Evolutionary conservation across 2,113 vertebrate genomes (phyloP).

Genomic region (Brevimyrus niger): DNA sequence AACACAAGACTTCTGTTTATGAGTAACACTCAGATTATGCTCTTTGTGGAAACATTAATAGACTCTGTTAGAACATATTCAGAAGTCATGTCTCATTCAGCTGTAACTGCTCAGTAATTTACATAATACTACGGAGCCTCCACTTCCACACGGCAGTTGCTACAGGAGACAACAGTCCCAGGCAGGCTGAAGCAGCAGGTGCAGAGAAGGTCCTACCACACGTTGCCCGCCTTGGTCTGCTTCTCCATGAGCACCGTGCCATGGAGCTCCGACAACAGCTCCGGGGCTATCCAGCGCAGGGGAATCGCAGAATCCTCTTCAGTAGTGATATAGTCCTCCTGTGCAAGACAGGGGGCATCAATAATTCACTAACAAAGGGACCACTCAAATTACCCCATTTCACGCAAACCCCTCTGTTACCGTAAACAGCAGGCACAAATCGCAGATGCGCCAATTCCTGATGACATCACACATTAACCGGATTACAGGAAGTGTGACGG

Average conservation of each 20-base stretch:
- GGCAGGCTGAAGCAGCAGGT: neutral
- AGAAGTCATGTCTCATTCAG: neutral
- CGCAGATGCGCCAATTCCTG: neutral
- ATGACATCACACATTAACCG: neutral
- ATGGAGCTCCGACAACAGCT: conserved; percentile 65
- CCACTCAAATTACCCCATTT: neutral
- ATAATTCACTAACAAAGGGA: neutral
- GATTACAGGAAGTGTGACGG: neutral
- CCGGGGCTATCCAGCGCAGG: conserved; percentile 69
- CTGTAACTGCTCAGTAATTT: neutral
- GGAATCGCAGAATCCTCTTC: conserved; percentile 61
- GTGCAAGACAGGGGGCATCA: conserved; percentile 21
- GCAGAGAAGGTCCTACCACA: conserved; percentile 60
- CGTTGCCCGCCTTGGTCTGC: conserved; percentile 64
- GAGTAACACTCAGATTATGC: neutral
- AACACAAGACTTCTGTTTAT: neutral
- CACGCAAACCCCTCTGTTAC: neutral
- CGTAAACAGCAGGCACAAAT: neutral
- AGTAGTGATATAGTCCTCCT: conserved; percentile 69
- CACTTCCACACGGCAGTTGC: neutral
- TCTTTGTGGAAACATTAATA: neutral
- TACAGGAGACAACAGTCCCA: neutral
- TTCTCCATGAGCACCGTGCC: conserved; percentile 65
- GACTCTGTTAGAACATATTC: neutral
- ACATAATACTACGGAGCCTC: neutral